A percentile compares a stretch with the other conserved stretches of the same genome.
Conservation (phyloP, 2,113 vertebrate species). For the Cyanoliseus patagonus region DNA sequence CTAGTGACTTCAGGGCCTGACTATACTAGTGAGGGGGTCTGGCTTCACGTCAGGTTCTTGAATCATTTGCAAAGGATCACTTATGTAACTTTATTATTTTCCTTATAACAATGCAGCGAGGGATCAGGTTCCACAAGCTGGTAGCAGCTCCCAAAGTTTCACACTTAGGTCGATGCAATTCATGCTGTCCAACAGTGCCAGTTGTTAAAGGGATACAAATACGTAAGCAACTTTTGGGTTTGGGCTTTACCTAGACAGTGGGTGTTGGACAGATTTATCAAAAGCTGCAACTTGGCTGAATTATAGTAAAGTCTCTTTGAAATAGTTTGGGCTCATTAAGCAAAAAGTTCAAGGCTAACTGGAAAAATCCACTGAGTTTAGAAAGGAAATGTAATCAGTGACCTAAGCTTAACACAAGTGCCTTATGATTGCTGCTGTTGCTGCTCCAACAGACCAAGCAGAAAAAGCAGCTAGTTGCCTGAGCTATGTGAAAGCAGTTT, state of each 20-base stretch:
- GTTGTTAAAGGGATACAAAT: not conserved
- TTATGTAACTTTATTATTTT: slow-evolving; percentile 32
- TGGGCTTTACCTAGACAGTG: not conserved
- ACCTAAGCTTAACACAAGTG: not conserved
- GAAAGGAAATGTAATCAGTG: not conserved
- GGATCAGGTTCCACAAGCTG: not conserved
- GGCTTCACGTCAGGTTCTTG: not conserved
- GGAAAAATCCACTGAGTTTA: not conserved
- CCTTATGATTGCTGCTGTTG: not conserved
- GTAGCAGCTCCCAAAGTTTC: not conserved
- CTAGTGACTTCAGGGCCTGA: not conserved
- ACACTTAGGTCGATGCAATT: not conserved
- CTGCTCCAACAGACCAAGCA: not conserved
- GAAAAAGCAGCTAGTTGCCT: not conserved
- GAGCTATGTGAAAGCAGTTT: not conserved
- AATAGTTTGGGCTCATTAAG: not conserved
- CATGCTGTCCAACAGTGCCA: not conserved
- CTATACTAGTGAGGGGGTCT: not conserved
- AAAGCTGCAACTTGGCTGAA: not conserved
- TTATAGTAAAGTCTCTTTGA: not conserved
- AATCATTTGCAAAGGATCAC: not conserved
- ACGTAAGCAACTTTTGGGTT: not conserved
- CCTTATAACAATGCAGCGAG: not conserved
- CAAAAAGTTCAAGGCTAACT: not conserved
- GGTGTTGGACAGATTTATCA: not conserved